Conservation (phyloP, 2,888 invertebrate species). For the Lamproptera curius region DNA sequence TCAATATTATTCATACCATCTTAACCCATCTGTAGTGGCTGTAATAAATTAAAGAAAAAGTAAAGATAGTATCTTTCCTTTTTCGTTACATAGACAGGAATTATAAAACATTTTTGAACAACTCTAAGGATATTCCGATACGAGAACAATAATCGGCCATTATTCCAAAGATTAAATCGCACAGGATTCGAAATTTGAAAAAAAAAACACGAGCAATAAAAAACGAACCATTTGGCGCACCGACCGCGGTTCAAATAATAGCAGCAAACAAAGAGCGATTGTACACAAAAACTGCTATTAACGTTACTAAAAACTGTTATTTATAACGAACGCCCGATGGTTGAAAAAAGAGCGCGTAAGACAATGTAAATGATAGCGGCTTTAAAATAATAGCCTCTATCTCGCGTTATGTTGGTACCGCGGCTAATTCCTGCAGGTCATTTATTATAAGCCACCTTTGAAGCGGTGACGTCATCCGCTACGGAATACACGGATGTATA, state of each 20-base stretch:
- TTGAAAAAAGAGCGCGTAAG: constrained; percentile 14
- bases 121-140: neutral
- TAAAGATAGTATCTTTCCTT: too few relatives aligned
- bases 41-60: too few relatives aligned
- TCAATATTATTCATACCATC: too few relatives aligned
- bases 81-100: too few relatives aligned
- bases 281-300: constrained; percentile 17
- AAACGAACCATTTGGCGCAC: neutral
- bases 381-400: constrained; percentile 21
- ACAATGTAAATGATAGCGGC: constrained; percentile 21
- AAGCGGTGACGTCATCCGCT: constrained; percentile 42
- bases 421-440: constrained; percentile 39
- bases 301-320: constrained; percentile 20
- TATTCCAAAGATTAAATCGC: too few relatives aligned
- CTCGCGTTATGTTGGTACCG: constrained; percentile 20
- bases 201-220: neutral
- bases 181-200: too few relatives aligned
- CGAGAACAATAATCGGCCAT: too few relatives aligned
- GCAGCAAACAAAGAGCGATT: constrained; percentile 16
- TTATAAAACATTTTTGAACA: too few relatives aligned
- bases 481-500: constrained; percentile 21
- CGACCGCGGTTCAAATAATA: constrained; percentile 8
- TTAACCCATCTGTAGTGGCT: too few relatives aligned
- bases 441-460: constrained; percentile 41
- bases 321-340: constrained; percentile 8